These are phyloP conservation scores for Strigamia crassipes DNA, from an alignment of 2,888 invertebrate species.

Conservation along the genomic window DNA sequence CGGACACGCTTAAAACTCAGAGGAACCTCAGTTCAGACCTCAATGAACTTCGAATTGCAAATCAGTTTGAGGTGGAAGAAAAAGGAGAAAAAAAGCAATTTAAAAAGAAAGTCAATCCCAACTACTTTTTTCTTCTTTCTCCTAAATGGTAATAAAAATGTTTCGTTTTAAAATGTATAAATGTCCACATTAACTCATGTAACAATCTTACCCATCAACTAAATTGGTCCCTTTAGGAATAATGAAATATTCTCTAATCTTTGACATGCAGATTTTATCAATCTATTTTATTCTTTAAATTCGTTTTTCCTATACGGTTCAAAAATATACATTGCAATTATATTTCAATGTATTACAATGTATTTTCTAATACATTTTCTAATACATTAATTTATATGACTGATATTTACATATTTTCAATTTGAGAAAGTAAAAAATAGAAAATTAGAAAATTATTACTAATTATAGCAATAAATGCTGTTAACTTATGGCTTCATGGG, in stretches of 20 bases:
- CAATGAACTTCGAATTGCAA: constrained; percentile 10
- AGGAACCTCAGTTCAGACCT: constrained; percentile 10
- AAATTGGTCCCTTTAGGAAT: no score
- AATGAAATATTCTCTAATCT: not conserved
- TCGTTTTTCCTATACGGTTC: no score
- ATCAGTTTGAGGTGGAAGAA: not conserved
- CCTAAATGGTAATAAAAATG: not conserved
- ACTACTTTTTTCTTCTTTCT: not conserved
- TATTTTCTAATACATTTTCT: no score
- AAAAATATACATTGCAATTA: no score
- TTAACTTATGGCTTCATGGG: no score
- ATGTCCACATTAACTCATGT: not conserved
- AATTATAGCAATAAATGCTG: no score
- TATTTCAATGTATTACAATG: no score
- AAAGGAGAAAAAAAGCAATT: not conserved
- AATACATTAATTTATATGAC: no score
- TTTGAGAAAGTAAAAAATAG: no score
- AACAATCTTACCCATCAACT: not conserved
- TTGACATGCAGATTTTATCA: not conserved
- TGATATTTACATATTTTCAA: no score
- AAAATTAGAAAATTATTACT: no score
- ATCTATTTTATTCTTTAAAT: no score
- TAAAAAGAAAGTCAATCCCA: not conserved
- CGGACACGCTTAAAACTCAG: not conserved
- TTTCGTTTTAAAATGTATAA: not conserved